Base-by-base conservation (phyloP, 2,113 vertebrate species). In the Miniopterus natalensis region DNA sequence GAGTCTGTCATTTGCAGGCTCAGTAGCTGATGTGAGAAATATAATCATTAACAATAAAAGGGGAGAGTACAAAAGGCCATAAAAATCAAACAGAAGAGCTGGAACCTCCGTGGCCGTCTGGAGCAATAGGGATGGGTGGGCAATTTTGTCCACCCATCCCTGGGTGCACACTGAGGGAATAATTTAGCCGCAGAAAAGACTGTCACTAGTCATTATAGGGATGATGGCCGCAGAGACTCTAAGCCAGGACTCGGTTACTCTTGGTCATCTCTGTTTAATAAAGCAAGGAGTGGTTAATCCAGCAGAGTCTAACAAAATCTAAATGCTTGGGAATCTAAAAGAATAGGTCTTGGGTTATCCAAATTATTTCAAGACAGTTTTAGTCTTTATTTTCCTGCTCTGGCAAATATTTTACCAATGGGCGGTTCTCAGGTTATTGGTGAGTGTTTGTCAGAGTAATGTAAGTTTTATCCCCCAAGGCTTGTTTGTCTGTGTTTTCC, bases 11-110 rank as follows among this genome's bases (percentile, higher is more conserved):
- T 93, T 93, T 88, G 45, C 59, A 81, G 11, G 1, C 63, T 86
- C 61, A 89, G 0, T 63, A n/a, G 68, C 79, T 68, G 42, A 79
- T 74, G 66, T 92, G 40, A 93, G 36, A 89, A 93, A 89, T 89
- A 47, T 6, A 65, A 66, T 87, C 15, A 11, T 40, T 61, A 92
- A 66, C 31, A 45, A 71, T 77, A 85, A 92, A 95, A n/a, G n/a
- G 13, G 1, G 25, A 29, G 23, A 78, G 10, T 45, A 89, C 12
- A 47, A 80, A 59, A 78, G 18, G 21, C 12, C 45, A 75, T 73
- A 79, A 63, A 88, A 92, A 40, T 86, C 42, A 75, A 40, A 27
- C 47, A 5, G 20, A 7, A 18, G 23, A 61, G 31, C 17, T 31
- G 17, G 70, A 63, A 55, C 8, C 29, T 73, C 29, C 14, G 6